A percentile compares a stretch with the other conserved stretches of the same genome.
phyloP scores from a whole-genome alignment of 2,797 vertebrate species.

The Amblyraja radiata region DNA sequence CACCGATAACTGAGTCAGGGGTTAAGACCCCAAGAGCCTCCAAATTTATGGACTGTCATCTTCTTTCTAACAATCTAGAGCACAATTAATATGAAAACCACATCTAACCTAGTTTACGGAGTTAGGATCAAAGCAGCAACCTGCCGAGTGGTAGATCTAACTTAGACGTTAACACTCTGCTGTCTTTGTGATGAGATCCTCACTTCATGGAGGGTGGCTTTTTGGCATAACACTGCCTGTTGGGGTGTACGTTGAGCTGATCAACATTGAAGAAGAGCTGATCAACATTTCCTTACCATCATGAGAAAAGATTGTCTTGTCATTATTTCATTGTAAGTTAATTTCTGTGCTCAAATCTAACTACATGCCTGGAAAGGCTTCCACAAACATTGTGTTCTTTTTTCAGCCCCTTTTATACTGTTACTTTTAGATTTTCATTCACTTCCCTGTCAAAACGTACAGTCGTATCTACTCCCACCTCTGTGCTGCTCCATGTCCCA shows the following conservation, averaged over 20 bases:
- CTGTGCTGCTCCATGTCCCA: no score
- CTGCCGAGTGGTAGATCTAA: neutral
- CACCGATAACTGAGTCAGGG: neutral
- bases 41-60: neutral
- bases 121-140: neutral
- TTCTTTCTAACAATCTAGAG: constrained; percentile 12
- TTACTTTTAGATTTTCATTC: no score
- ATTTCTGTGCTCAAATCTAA: no score
- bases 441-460: no score
- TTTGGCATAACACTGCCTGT: neutral
- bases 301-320: no score
- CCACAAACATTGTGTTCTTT: neutral
- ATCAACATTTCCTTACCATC: no score
- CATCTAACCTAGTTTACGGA: constrained; percentile 23
- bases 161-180: neutral
- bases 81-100: neutral
- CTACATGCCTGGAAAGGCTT: neutral
- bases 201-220: neutral
- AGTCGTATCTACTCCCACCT: no score
- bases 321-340: no score
- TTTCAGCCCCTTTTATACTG: no score
- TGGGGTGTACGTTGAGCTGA: neutral
- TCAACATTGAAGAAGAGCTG: no score
- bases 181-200: no score
- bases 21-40: neutral